These are phyloP conservation scores for Dicrostonyx torquatus DNA, from an alignment of 2,797 vertebrate genomes.

Conservation along the genomic window DNA sequence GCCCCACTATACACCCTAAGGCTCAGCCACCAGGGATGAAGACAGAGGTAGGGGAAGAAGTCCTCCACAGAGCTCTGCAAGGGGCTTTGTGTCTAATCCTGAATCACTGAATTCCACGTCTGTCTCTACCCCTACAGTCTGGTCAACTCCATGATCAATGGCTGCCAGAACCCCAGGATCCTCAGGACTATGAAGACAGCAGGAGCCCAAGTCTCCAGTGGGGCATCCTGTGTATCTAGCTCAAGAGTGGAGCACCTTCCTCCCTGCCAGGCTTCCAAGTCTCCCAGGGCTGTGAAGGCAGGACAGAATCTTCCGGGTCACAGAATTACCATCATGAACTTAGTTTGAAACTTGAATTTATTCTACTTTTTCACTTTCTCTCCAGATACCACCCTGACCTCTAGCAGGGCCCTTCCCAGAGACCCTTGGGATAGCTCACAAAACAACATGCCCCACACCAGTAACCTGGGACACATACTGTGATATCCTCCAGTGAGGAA, in stretches of 20 bases:
- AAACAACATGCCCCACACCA: neutral
- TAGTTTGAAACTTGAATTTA: neutral
- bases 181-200: neutral
- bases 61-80: neutral
- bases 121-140: neutral
- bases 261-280: neutral
- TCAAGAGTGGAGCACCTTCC: neutral
- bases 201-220: neutral
- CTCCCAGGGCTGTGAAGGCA: neutral
- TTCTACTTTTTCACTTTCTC: neutral
- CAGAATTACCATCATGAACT: neutral
- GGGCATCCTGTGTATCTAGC: neutral
- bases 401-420: neutral
- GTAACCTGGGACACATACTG: slow-evolving; percentile 85
- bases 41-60: neutral
- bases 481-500: slow-evolving; percentile 97
- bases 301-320: neutral
- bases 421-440: neutral
- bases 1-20: neutral
- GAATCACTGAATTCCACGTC: neutral
- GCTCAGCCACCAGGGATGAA: neutral
- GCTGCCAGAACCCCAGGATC: neutral
- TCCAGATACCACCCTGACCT: neutral
- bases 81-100: neutral
- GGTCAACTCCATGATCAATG: neutral